A percentile compares a stretch with the other conserved stretches of the same genome.
These are phyloP conservation scores for Rhimphoctona megacephalus DNA, from an alignment of 2,888 invertebrate genomes.

Conservation along the genomic window DNA sequence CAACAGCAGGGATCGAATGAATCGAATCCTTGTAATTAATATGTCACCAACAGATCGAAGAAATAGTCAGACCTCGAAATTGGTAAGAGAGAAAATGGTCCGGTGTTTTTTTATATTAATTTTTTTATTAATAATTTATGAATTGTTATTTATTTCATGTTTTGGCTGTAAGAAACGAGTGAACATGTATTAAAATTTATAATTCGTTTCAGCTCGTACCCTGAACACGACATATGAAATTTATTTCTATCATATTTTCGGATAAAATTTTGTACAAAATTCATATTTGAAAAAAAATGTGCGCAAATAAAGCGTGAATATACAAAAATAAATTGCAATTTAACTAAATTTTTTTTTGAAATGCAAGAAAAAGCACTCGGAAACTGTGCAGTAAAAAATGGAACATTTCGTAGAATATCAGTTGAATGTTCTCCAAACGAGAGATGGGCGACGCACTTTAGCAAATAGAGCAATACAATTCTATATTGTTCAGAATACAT, in stretches of 20 bases:
- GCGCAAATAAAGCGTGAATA: not conserved
- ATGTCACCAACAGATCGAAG: not conserved
- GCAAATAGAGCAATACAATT: slow-evolving; percentile 12
- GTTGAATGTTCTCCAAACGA: slow-evolving; percentile 13
- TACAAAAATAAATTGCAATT: not conserved
- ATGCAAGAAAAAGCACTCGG: slow-evolving; percentile 8
- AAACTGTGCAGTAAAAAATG: not conserved
- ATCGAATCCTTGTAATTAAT: slow-evolving; percentile 23
- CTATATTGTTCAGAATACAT: not conserved
- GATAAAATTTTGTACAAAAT: not conserved
- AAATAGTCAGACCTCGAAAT: not conserved
- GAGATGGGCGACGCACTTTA: slow-evolving; percentile 6
- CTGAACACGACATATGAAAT: not conserved
- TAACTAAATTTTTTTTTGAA: not conserved
- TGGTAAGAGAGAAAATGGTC: not conserved
- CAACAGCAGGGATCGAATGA: not conserved
- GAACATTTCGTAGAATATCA: not conserved
- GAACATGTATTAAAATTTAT: not conserved
- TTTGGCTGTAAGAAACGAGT: not conserved
- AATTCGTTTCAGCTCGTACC: not conserved
- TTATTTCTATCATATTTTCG: not conserved
- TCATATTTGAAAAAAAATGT: not conserved
- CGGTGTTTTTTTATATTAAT: not conserved
- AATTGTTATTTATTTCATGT: not conserved
- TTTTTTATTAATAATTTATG: not conserved